These are phyloP conservation scores for Pristionchus japonicus DNA, from an alignment of 2,888 invertebrate species.

Conservation along the genomic window DNA sequence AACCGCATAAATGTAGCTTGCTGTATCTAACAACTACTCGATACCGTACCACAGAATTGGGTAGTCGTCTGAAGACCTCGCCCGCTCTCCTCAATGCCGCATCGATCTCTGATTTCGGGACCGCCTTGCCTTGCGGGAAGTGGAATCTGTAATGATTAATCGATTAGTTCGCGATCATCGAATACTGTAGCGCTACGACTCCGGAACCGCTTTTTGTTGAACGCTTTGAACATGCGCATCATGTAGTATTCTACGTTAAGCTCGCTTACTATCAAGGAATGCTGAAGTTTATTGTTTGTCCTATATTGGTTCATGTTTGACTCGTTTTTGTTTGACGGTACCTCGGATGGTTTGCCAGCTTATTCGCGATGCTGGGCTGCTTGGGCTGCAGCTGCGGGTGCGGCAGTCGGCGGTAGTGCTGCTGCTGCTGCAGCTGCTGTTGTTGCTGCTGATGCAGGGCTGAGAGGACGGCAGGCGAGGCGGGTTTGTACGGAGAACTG, in stretches of 20 bases:
- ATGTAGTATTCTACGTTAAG: too few species aligned
- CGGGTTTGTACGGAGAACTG: background rate
- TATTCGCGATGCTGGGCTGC: background rate
- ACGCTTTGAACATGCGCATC: too few species aligned
- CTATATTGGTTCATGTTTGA: too few species aligned
- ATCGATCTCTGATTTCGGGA: slow-evolving; percentile 67
- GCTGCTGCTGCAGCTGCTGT: background rate
- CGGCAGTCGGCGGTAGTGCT: background rate
- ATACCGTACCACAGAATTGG: slow-evolving; percentile 59
- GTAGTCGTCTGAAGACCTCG: slow-evolving; percentile 65
- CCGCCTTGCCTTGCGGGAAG: slow-evolving; percentile 71
- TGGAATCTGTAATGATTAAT: slow-evolving; percentile 38
- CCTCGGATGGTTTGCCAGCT: slow-evolving; percentile 14
- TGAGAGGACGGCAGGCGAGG: background rate
- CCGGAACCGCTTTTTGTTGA: too few species aligned
- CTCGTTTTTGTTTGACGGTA: slow-evolving; percentile 10
- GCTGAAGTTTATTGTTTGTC: too few species aligned
- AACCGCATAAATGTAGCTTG: too few species aligned
- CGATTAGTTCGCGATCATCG: background rate
- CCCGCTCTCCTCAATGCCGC: slow-evolving; percentile 63
- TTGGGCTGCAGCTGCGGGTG: background rate
- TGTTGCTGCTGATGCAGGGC: background rate
- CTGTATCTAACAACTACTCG: too few species aligned
- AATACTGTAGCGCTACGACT: background rate
- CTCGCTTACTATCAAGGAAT: too few species aligned